phyloP scores from a whole-genome alignment of 1,140 invertebrate species.

The Sinella curviseta region DNA sequence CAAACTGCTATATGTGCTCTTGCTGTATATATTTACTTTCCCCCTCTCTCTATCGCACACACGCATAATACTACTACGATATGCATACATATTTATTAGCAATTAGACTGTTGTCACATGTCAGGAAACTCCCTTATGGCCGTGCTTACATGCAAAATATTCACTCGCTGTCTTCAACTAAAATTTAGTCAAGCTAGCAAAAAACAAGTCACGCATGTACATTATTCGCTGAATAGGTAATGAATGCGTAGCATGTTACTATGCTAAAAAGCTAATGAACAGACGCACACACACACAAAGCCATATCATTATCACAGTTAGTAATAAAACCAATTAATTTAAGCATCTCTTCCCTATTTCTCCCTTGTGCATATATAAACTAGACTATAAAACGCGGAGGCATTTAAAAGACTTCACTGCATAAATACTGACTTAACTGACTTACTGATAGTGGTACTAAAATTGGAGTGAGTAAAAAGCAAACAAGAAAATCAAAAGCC shows the following conservation, averaged over 20 bases:
- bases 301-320: conserved; percentile 1
- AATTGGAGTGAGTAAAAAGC: too few species aligned
- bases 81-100: conserved; percentile 9
- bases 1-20: background rate
- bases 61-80: background rate
- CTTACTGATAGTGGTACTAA: too few species aligned
- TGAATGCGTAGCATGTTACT: background rate
- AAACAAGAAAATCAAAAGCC: too few species aligned
- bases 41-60: too few species aligned
- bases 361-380: too few species aligned
- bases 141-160: background rate
- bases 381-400: too few species aligned
- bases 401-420: too few species aligned
- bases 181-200: background rate
- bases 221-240: background rate
- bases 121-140: background rate
- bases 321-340: conserved; percentile 16
- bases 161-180: background rate
- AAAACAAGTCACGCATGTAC: background rate
- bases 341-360: background rate
- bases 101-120: conserved; percentile 2
- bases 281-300: background rate
- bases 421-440: too few species aligned
- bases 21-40: background rate
- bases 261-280: background rate